Conservation (phyloP, 2,888 invertebrate species). For the Lobophora halterata region DNA sequence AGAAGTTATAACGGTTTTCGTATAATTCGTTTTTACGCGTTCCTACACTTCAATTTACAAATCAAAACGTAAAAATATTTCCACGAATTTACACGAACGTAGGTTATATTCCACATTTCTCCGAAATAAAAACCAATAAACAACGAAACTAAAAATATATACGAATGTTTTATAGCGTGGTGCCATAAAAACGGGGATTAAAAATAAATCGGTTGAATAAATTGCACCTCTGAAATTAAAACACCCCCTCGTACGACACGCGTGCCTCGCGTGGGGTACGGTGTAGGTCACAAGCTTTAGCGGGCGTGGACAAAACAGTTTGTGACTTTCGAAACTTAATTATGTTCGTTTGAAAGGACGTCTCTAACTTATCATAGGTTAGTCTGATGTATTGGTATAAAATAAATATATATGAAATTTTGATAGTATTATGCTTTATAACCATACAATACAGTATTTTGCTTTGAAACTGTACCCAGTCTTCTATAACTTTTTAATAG, state of each 20-base stretch:
- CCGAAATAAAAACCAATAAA: slow-evolving; percentile 28
- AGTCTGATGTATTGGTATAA: no score
- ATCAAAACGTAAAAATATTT: no score
- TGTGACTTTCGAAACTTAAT: slow-evolving; percentile 2
- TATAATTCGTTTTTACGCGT: no score
- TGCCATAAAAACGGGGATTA: slow-evolving; percentile 79
- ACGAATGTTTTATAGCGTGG: slow-evolving; percentile 74
- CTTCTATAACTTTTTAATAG: no score
- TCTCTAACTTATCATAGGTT: no score
- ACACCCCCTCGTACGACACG: slow-evolving; percentile 75
- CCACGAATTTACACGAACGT: slow-evolving; percentile 3
- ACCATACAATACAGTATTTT: no score
- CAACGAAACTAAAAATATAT: slow-evolving; percentile 56
- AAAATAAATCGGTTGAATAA: slow-evolving; percentile 81
- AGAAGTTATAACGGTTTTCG: no score
- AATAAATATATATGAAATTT: no score
- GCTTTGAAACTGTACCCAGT: no score
- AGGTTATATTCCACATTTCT: slow-evolving; percentile 15
- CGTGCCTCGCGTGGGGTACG: slow-evolving; percentile 53
- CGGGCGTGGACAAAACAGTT: slow-evolving; percentile 23
- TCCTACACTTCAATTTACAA: no score
- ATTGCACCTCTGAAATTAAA: slow-evolving; percentile 81
- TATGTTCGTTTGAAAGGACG: no score
- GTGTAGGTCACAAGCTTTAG: slow-evolving; percentile 34
- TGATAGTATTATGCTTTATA: no score